A percentile compares a stretch with the other conserved stretches of the same genome.
Evolutionary conservation across 2,888 invertebrate species (phyloP).

Genomic region (Teleogryllus oceanicus): DNA sequence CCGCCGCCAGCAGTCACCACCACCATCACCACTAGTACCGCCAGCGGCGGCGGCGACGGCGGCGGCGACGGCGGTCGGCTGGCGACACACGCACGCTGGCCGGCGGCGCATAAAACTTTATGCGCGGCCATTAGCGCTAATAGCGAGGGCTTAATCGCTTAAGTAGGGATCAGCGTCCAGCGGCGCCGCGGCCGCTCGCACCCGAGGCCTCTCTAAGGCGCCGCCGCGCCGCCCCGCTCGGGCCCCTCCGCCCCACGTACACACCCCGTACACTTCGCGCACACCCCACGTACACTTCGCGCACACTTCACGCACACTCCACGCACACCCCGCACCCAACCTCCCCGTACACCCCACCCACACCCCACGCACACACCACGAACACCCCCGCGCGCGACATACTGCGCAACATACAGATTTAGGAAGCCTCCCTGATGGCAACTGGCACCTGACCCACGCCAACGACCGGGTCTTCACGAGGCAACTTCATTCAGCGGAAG

Average conservation of each 20-base stretch:
- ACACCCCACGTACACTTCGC: background rate
- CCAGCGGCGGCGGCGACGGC: no score
- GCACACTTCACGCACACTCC: background rate
- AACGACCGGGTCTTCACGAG: no score
- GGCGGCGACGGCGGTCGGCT: background rate
- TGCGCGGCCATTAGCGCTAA: background rate
- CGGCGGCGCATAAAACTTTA: slow-evolving; percentile 7
- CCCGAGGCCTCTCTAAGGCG: background rate
- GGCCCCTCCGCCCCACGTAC: background rate
- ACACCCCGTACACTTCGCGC: background rate
- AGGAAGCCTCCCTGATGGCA: no score
- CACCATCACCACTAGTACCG: no score
- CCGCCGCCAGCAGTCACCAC: no score
- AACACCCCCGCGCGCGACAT: no score
- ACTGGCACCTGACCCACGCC: no score
- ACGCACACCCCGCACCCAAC: background rate
- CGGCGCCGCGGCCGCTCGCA: background rate
- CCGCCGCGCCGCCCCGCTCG: background rate
- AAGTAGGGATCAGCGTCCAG: background rate
- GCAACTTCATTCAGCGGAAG: no score
- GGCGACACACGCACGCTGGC: background rate
- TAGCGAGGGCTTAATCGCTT: background rate
- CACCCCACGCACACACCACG: no score
- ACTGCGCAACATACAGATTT: no score
- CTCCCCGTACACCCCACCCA: no score